phyloP scores from a whole-genome alignment of 2,888 invertebrate species.

The Epinotia brunnichana region DNA sequence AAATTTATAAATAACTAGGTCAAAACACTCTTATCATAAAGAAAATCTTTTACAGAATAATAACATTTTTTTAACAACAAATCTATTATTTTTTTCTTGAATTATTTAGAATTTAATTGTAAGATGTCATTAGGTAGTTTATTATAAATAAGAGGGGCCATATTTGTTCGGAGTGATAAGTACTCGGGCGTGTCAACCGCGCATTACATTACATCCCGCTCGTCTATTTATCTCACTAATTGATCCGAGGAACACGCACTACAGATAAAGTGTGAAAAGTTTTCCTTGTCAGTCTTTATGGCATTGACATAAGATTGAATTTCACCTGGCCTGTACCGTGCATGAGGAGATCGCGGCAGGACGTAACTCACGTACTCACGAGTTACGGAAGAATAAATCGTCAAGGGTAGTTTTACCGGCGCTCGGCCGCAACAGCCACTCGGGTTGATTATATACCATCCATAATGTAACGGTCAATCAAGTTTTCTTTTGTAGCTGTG shows the following conservation, averaged over 20 bases:
- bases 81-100: no score
- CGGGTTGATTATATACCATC: neutral
- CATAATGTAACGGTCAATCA: neutral
- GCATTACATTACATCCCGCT: neutral
- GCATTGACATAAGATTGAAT: no score
- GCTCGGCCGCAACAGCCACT: neutral
- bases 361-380: conserved; percentile 8
- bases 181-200: neutral
- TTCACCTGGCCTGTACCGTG: neutral
- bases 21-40: no score
- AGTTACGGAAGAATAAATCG: neutral
- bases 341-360: neutral
- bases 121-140: no score
- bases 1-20: no score
- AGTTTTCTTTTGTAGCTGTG: neutral
- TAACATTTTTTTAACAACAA: no score
- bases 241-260: neutral
- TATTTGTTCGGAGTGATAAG: no score
- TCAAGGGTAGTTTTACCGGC: neutral
- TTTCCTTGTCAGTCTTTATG: no score
- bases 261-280: no score
- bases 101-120: no score
- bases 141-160: no score
- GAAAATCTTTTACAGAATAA: no score
- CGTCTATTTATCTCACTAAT: neutral